phyloP scores from a whole-genome alignment of 2,113 vertebrate genomes.

The Lepus timidus region DNA sequence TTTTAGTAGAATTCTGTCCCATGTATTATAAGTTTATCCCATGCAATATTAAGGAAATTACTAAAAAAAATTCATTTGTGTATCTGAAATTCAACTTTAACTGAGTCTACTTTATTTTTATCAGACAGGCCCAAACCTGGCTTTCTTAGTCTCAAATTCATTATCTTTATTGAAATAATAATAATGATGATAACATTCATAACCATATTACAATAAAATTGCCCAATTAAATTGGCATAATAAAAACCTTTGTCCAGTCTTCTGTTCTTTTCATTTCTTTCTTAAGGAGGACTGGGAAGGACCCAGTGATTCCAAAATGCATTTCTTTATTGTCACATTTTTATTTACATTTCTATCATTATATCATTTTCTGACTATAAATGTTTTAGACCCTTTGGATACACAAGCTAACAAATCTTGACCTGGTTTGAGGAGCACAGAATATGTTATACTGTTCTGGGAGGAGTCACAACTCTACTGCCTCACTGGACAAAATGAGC shows the following conservation, averaged over 20 bases:
- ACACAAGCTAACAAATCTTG: neutral
- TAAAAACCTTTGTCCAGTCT: neutral
- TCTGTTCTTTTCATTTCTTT: neutral
- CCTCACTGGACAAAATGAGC: no score
- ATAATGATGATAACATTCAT: neutral
- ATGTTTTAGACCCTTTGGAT: neutral
- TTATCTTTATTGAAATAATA: neutral
- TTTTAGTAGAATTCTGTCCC: neutral
- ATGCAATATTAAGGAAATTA: neutral
- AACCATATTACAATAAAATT: neutral
- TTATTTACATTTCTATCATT: neutral
- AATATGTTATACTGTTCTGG: neutral
- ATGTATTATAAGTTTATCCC: neutral
- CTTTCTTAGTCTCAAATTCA: neutral
- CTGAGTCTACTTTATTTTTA: neutral
- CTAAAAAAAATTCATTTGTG: neutral
- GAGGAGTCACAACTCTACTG: no score
- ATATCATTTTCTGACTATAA: neutral
- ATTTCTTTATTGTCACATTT: neutral
- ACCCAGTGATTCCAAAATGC: neutral
- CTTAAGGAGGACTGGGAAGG: neutral
- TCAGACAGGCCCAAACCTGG: neutral
- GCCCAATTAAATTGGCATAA: neutral
- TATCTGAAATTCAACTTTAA: constrained; percentile 37
- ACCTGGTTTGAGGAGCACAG: neutral